Conservation (phyloP, 2,888 invertebrate species). For the Steinernema hermaphroditum region DNA sequence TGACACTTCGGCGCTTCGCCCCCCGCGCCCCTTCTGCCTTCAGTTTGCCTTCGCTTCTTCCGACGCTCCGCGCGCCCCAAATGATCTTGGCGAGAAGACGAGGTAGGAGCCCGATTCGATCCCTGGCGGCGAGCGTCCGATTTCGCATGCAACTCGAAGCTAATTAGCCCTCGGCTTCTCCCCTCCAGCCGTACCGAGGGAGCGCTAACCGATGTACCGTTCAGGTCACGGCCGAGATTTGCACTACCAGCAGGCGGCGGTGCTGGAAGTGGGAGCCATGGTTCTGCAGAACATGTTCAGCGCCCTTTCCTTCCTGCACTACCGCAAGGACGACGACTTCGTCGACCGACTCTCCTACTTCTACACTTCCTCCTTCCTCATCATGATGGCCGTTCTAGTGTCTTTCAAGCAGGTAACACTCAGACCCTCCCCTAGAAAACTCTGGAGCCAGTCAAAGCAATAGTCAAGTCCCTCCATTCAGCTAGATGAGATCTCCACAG, state of each 20-base stretch:
- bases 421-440: too few relatives aligned
- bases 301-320: conserved; percentile 65
- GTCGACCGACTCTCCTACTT: conserved; percentile 66
- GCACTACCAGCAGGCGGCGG: conserved; percentile 53
- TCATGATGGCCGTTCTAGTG: conserved; percentile 67
- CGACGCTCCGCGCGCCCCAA: conserved; percentile 30
- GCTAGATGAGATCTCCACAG: too few relatives aligned
- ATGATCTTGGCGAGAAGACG: conserved; percentile 23
- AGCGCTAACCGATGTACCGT: conserved; percentile 19
- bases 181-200: neutral
- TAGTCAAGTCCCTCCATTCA: too few relatives aligned
- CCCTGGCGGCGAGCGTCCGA: conserved; percentile 12
- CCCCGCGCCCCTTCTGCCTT: neutral
- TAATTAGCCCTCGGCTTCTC: conserved; percentile 13
- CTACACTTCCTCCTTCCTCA: conserved; percentile 66
- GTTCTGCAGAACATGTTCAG: conserved; percentile 66
- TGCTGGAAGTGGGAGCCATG: conserved; percentile 66
- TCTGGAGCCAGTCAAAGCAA: too few relatives aligned
- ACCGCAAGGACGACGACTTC: conserved; percentile 64
- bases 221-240: conserved; percentile 33
- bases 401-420: conserved; percentile 62
- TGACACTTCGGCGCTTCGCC: conserved; percentile 22
- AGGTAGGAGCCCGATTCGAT: conserved; percentile 5
- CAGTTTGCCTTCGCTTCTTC: conserved; percentile 18
- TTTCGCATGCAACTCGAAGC: conserved; percentile 29